phyloP scores from a whole-genome alignment of 2,888 invertebrate genomes.

The Oasisia sp. region DNA sequence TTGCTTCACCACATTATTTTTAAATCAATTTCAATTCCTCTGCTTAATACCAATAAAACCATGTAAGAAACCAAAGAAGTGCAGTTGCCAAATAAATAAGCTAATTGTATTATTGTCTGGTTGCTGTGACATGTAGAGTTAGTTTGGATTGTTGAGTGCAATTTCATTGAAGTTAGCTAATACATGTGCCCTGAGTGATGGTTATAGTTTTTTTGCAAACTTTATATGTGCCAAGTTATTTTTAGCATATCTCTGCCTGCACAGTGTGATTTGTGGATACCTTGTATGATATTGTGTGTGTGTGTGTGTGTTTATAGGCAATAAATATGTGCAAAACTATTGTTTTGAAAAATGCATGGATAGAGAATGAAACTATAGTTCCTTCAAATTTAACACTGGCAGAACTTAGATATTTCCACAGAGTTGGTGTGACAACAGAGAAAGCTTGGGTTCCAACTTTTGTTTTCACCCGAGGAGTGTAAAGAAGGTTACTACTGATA shows the following conservation, averaged over 20 bases:
- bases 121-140: background rate
- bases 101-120: background rate
- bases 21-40: too few species aligned
- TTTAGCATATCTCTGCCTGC: background rate
- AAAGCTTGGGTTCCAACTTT: too few species aligned
- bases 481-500: too few species aligned
- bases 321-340: background rate
- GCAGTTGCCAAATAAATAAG: background rate
- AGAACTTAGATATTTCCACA: too few species aligned
- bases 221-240: background rate
- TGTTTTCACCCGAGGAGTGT: too few species aligned
- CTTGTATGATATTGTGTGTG: background rate
- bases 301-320: background rate
- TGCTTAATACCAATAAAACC: too few species aligned
- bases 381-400: too few species aligned
- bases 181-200: background rate
- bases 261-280: background rate
- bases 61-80: background rate
- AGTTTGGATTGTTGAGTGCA: background rate
- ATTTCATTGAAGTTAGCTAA: background rate
- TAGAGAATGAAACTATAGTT: too few species aligned
- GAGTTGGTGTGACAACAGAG: too few species aligned
- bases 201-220: background rate
- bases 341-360: background rate
- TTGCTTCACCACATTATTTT: too few species aligned